A percentile compares a stretch with the other conserved stretches of the same genome.
Conservation (phyloP, 2,888 invertebrate genomes). For the Epinotia demarniana region DNA sequence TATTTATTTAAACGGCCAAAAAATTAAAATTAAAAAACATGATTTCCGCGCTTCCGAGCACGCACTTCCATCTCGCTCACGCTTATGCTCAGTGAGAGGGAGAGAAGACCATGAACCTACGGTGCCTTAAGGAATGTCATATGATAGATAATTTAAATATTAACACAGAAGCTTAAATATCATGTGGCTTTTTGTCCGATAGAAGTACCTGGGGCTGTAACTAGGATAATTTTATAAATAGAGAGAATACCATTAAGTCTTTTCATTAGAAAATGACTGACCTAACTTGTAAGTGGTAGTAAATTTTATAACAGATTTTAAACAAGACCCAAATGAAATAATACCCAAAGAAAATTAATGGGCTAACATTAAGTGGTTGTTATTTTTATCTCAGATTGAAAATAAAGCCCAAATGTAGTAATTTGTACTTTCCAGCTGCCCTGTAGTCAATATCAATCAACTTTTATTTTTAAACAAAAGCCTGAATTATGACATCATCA, state of each 20-base stretch:
- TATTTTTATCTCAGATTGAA: background rate
- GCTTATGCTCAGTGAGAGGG: too few species aligned
- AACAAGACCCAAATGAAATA: background rate
- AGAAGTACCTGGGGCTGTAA: background rate
- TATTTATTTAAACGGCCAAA: too few species aligned
- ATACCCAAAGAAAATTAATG: background rate
- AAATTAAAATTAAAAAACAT: too few species aligned
- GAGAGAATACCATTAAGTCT: background rate
- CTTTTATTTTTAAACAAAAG: constrained; percentile 37
- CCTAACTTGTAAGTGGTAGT: background rate
- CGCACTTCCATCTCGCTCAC: too few species aligned
- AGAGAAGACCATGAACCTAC: too few species aligned
- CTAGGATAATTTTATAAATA: background rate
- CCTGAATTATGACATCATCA: constrained; percentile 26
- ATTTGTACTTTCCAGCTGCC: constrained; percentile 30
- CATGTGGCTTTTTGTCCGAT: background rate
- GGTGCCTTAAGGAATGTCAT: background rate
- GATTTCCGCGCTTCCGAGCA: too few species aligned
- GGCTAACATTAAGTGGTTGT: background rate
- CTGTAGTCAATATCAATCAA: constrained; percentile 21
- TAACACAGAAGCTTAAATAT: background rate
- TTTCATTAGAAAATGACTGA: background rate
- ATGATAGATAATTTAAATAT: background rate
- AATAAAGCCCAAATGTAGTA: constrained; percentile 7
- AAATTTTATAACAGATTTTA: background rate